Percentiles rank a stretch among this genome's conserved stretches.
Conservation (phyloP, 2,888 invertebrate genomes). For the Rhamnusium bicolor region DNA sequence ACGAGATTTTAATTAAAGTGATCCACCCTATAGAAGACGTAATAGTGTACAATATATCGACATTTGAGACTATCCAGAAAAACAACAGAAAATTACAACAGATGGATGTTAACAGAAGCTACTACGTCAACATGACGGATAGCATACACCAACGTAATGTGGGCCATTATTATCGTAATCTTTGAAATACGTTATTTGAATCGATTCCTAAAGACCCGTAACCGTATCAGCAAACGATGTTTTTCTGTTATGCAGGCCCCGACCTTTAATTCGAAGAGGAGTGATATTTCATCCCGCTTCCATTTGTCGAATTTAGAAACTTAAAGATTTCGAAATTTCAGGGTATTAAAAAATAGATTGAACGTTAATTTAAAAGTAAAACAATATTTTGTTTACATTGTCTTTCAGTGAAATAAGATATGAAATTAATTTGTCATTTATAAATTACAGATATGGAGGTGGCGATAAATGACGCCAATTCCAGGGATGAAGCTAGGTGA, state of each 20-base stretch:
- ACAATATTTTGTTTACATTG: too few species aligned
- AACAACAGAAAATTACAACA: background rate
- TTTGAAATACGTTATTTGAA: slow-evolving; percentile 9
- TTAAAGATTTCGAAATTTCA: background rate
- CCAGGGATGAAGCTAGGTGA: too few species aligned
- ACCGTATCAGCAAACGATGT: background rate
- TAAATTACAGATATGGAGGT: too few species aligned
- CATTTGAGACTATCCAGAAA: background rate
- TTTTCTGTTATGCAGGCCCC: background rate
- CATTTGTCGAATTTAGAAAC: background rate
- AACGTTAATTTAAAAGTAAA: background rate
- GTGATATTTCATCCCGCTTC: background rate
- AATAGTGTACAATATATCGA: background rate
- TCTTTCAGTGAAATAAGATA: too few species aligned
- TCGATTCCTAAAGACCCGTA: background rate
- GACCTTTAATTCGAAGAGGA: background rate
- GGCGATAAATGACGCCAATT: too few species aligned
- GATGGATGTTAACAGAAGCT: background rate
- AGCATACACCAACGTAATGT: background rate
- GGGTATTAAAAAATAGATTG: background rate
- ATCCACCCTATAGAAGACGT: background rate
- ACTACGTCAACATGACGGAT: background rate
- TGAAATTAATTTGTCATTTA: too few species aligned
- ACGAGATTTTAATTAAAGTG: background rate
- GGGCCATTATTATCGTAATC: slow-evolving; percentile 9